A percentile compares a stretch with the other conserved stretches of the same genome.
These are phyloP conservation scores for Eumerus sabulonum DNA, from an alignment of 2,888 invertebrate species.

Conservation along the genomic window DNA sequence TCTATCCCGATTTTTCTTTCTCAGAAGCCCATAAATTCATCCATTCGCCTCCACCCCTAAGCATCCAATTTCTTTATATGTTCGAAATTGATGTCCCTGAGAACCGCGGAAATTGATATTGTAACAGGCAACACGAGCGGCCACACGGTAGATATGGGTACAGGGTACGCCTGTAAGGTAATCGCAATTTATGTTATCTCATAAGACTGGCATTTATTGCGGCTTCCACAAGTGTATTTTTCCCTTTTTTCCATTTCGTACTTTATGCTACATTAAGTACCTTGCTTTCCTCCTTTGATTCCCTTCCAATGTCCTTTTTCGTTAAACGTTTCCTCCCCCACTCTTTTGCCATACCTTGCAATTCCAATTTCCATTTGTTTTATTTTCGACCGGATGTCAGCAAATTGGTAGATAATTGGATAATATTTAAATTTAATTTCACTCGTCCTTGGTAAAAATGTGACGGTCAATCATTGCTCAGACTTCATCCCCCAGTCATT, in stretches of 20 bases:
- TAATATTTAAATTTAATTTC: conserved; percentile 55
- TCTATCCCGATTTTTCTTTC: neutral
- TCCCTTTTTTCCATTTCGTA: neutral
- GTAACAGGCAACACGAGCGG: neutral
- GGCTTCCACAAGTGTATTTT: too few species aligned
- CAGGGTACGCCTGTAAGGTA: conserved; percentile 35
- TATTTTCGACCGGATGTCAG: conserved; percentile 37
- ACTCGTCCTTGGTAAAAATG: conserved; percentile 5
- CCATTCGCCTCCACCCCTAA: too few species aligned
- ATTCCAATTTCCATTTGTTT: conserved; percentile 8
- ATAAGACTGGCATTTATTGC: conserved; percentile 19
- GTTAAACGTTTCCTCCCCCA: neutral
- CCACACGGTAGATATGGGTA: neutral
- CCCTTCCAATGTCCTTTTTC: conserved; percentile 4
- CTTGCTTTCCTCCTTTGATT: conserved; percentile 18
- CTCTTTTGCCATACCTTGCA: neutral
- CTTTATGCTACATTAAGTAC: conserved; percentile 11
- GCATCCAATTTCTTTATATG: conserved; percentile 1
- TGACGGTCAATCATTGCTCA: conserved; percentile 28
- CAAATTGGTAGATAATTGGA: conserved; percentile 67
- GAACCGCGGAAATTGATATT: conserved; percentile 39
- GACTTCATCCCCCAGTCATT: conserved; percentile 19
- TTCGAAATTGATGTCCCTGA: conserved; percentile 34
- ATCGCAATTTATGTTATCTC: conserved; percentile 54
- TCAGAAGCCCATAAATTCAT: neutral